A percentile compares a stretch with the other conserved stretches of the same genome.
Evolutionary conservation across 2,888 invertebrate genomes (phyloP).

Genomic region (Phania funesta): DNA sequence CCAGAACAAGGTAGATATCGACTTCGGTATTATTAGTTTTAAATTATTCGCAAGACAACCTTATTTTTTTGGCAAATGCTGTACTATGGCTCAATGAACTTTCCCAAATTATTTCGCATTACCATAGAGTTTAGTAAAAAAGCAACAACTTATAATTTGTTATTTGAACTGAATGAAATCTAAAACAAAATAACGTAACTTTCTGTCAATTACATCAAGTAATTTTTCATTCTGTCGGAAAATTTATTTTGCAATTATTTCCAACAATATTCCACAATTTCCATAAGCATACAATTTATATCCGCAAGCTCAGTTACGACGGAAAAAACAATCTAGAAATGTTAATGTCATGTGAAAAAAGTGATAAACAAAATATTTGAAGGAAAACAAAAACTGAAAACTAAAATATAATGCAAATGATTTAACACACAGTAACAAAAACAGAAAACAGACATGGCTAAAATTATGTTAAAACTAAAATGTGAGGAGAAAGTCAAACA

Average conservation of each 20-base stretch:
- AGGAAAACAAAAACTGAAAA: background rate
- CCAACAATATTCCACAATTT: slow-evolving; percentile 56
- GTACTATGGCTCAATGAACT: too few relatives aligned
- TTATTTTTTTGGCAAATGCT: too few relatives aligned
- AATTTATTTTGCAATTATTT: slow-evolving; percentile 63
- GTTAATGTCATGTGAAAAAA: slow-evolving; percentile 22
- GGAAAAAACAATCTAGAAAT: background rate
- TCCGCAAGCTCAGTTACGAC: background rate
- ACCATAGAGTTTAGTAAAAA: background rate
- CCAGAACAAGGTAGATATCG: too few relatives aligned
- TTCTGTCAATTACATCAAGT: slow-evolving; percentile 58
- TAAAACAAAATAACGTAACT: slow-evolving; percentile 17
- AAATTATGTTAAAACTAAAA: background rate
- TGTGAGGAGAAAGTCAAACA: too few relatives aligned
- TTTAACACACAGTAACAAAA: background rate
- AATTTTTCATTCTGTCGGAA: slow-evolving; percentile 57
- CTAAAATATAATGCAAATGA: slow-evolving; percentile 8
- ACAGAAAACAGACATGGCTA: background rate
- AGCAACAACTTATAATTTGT: background rate
- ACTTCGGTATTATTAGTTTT: too few relatives aligned
- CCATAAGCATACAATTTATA: slow-evolving; percentile 23
- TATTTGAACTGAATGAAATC: background rate
- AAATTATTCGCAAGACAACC: too few relatives aligned
- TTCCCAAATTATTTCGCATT: background rate
- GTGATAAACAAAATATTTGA: background rate